Evolutionary conservation across 2,113 vertebrate genomes (phyloP), one percentile per base, ranked within the genome.

Genomic region (Sakesphorus luctuosus): DNA sequence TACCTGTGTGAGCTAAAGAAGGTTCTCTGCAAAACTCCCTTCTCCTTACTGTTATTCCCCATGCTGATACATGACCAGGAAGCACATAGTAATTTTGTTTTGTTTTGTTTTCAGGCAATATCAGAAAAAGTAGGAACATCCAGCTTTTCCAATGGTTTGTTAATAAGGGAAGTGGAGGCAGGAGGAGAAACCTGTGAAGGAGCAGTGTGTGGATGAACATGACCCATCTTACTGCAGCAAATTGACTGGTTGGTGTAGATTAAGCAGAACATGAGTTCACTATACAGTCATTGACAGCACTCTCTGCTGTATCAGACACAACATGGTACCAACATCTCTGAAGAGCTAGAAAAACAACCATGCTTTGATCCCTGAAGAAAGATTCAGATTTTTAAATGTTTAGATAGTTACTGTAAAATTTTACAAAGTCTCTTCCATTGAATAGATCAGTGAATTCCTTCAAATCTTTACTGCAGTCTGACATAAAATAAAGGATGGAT

Each of bases 51-150:
- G 47, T 76, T 77, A 76, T 78, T 80, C 87, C 26, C 47, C 83
- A 36, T 44, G 47, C 23, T 68, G 47, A 90, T 67, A 71, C 38
- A 18, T 69, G 38, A 44, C 25, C n/a, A 65, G 62, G 26, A 50
- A 86, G 25, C 10, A 89, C 14, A 67, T 14, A 9, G 38, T 56
- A 5, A 43, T 67, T 67, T 49, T 24, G 6, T 23, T 80, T 85
- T 68, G 16, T 13, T 43, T 31, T 73, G 13, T 90, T 96, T 92
- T 86, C 81, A 92, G 81, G 62, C 11, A 36, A 24, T 47, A 85
- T 62, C 3, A 16, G 50, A 84, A 95, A 74, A 26, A 56, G 12
- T 12, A 47, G 29, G 14, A 83, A 12, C 20, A 62, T 71, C 62
- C 50, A 36, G 25, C 62, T 87, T 66, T 90, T 66, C 53, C 40